Percentiles rank a stretch among this genome's conserved stretches.
Conservation (phyloP, 2,797 vertebrate genomes). For the Thamnophis elegans region DNA sequence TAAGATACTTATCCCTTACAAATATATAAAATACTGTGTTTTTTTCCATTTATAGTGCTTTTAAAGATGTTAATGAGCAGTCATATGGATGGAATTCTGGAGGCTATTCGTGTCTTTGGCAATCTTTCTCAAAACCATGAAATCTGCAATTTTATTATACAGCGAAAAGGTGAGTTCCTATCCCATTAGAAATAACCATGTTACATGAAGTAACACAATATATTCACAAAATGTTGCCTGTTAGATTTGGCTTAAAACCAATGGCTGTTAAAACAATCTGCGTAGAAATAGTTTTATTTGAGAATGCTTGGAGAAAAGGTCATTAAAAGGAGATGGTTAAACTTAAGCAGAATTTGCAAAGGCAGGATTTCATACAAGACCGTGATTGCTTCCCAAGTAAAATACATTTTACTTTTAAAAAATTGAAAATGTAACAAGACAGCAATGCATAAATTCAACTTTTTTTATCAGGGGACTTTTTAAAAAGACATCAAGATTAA, state of each 20-base stretch:
- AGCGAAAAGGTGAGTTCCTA: slow-evolving; percentile 80
- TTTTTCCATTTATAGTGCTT: slow-evolving; percentile 77
- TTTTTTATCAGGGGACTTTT: neutral
- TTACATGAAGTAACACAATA: slow-evolving; percentile 6
- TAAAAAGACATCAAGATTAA: neutral
- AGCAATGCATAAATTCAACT: neutral
- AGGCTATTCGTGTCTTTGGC: slow-evolving; percentile 89
- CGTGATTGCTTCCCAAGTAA: neutral
- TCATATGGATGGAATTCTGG: slow-evolving; percentile 85
- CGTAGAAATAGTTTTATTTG: neutral
- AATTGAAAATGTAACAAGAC: neutral
- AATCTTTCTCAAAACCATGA: slow-evolving; percentile 87
- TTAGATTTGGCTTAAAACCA: slow-evolving; percentile 1
- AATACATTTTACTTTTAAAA: neutral
- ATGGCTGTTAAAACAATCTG: neutral
- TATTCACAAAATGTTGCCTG: slow-evolving; percentile 26
- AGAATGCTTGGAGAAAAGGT: neutral
- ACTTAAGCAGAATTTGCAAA: neutral
- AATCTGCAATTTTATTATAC: slow-evolving; percentile 85
- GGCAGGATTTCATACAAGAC: neutral
- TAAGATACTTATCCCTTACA: slow-evolving; percentile 4
- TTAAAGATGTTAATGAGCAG: slow-evolving; percentile 83
- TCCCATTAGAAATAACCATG: slow-evolving; percentile 28
- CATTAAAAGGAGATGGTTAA: neutral
- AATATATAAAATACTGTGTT: slow-evolving; percentile 9